Base-by-base conservation (phyloP, 2,113 vertebrate species). In the Muscicapa adusta region DNA sequence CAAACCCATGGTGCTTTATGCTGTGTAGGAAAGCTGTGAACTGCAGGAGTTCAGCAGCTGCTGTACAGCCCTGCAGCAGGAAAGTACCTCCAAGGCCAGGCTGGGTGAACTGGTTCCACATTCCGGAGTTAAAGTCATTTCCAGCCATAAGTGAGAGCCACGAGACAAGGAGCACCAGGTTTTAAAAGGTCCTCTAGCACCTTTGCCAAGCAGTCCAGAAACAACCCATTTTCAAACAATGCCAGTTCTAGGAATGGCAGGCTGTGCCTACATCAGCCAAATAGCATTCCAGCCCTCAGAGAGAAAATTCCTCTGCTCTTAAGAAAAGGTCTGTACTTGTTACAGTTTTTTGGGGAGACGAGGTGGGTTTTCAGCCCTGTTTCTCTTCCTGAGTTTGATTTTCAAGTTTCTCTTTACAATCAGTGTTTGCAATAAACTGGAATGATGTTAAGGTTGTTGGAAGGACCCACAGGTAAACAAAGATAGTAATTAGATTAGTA, bases 201-300 rank as follows among this genome's bases (percentile, higher is more conserved):
- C 4, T 81, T 77, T 67, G 34, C 15, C 25, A 42, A 63, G 23
- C 1, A 1, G 24, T 43, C 23, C 34, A 74, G 38, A 54, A 62
- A 31, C 26, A 85, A 19, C 10, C 2, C 0, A 2, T 67, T 72
- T 38, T 56, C 33, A 56, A 51, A 17, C 18, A 51, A 7, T 10
- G 9, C 1, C 1, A 0, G 25, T 33, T 62, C 25, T 10, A 29
- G 0, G 0, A 22, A 54, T 19, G 1, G 0, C 11, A 54, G 47
- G 54, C 16, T 56, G 28, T 1, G 0, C 16, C 14, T 33, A 1
- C 6, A 5, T 11, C 19, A 72, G 36, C 42, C 56, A 28, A 75
- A 16, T 19, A 50, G 8, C 2, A 0, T 26, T 45, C 16, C 54
- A 66, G 17, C 24, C 82, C 65, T 56, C 13, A 61, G 22, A 3